A percentile compares a stretch with the other conserved stretches of the same genome.
phyloP scores from a whole-genome alignment of 2,888 invertebrate genomes.

The Nomada hirtipes region DNA sequence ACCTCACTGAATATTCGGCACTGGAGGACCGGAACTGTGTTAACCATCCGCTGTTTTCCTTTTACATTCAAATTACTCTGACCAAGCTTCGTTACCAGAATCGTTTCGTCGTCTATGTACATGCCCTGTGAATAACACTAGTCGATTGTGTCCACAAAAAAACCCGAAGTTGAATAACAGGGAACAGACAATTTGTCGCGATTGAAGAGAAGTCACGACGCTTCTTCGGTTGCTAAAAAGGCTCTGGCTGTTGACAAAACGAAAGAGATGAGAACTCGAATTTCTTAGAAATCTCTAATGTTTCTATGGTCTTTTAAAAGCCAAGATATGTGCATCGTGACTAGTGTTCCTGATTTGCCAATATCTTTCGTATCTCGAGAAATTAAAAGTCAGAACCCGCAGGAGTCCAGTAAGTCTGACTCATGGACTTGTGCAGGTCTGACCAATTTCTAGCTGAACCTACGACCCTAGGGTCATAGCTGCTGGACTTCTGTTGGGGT shows the following conservation, averaged over 20 bases:
- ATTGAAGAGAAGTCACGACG: not conserved
- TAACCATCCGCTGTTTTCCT: conserved; percentile 46
- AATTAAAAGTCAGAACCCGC: too few species aligned
- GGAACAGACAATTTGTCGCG: not conserved
- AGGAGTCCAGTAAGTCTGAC: too few species aligned
- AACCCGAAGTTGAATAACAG: not conserved
- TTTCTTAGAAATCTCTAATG: not conserved
- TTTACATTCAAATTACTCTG: conserved; percentile 57
- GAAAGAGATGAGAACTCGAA: not conserved
- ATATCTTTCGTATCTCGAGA: too few species aligned
- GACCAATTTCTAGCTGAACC: too few species aligned
- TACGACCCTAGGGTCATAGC: too few species aligned
- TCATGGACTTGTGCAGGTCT: too few species aligned
- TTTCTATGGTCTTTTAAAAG: not conserved
- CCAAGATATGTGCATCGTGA: too few species aligned
- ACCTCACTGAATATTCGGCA: conserved; percentile 60
- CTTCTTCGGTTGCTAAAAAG: not conserved
- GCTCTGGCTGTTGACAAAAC: not conserved
- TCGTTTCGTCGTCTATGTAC: conserved; percentile 13
- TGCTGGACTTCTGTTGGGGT: not conserved
- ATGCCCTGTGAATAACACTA: conserved; percentile 6
- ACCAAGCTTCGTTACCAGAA: conserved; percentile 45
- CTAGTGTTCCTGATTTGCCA: too few species aligned
- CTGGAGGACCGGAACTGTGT: conserved; percentile 37
- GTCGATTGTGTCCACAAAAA: not conserved